These are phyloP conservation scores for Natrix natrix DNA, from an alignment of 2,797 vertebrate species.

Conservation along the genomic window DNA sequence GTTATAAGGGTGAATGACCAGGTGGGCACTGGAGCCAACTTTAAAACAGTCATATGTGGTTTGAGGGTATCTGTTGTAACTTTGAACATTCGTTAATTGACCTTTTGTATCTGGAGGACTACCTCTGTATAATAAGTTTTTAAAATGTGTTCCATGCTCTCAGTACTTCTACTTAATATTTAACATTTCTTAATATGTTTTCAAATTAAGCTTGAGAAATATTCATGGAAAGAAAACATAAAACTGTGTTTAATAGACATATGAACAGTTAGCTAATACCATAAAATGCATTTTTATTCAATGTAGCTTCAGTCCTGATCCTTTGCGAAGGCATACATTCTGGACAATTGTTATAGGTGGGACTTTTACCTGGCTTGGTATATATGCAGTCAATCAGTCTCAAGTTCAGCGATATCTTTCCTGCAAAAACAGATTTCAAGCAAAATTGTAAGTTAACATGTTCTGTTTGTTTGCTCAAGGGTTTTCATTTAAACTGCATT, in stretches of 20 bases:
- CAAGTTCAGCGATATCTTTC: constrained; percentile 96
- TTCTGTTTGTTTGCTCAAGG: neutral
- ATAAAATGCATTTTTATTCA: constrained; percentile 21
- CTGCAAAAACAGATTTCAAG: constrained; percentile 87
- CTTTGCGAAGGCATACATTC: constrained; percentile 90
- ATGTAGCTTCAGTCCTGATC: constrained; percentile 85
- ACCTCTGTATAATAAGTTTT: neutral
- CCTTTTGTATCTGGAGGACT: neutral
- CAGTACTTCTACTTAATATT: neutral
- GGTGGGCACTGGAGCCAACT: neutral
- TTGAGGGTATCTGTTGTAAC: neutral
- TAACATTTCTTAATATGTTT: neutral
- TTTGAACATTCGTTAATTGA: neutral
- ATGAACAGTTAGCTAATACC: neutral
- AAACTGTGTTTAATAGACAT: neutral
- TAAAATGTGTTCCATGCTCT: neutral
- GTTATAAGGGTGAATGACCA: neutral
- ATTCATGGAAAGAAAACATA: neutral
- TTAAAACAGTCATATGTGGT: neutral
- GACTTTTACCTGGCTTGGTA: constrained; percentile 83
- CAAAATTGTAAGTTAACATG: constrained; percentile 81
- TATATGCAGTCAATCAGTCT: constrained; percentile 91
- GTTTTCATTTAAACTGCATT: neutral
- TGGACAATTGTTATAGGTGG: constrained; percentile 90
- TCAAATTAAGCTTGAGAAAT: neutral